Conservation (phyloP, 2,888 invertebrate genomes). For the Balanococcus diminutus region DNA sequence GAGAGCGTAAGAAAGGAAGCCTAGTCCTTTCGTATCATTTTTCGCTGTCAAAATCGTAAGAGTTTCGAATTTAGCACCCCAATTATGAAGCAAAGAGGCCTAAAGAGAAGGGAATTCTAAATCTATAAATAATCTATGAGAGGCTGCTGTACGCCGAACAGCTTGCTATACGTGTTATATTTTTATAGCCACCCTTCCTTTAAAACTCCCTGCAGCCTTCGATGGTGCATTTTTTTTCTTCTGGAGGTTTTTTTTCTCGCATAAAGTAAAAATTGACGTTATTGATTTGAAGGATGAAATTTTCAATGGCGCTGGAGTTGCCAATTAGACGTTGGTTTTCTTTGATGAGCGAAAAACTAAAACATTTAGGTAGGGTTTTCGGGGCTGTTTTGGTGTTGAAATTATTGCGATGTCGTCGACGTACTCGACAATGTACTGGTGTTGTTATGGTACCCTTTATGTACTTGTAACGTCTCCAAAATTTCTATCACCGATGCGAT, state of each 20-base stretch:
- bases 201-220: neutral
- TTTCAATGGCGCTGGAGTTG: neutral
- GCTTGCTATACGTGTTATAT: constrained; percentile 46
- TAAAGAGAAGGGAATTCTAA: constrained; percentile 51
- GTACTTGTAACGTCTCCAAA: neutral
- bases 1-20: constrained; percentile 2
- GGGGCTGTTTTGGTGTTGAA: no score
- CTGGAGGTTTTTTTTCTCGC: neutral
- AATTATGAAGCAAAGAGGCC: constrained; percentile 42
- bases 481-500: neutral
- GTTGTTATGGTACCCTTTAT: neutral
- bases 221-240: constrained; percentile 18
- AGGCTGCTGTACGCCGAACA: constrained; percentile 50
- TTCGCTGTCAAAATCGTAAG: constrained; percentile 52
- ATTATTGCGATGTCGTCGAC: neutral
- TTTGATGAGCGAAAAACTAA: no score
- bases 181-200: constrained; percentile 28
- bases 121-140: constrained; percentile 53
- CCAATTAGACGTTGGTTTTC: neutral
- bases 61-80: constrained; percentile 51
- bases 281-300: constrained; percentile 26
- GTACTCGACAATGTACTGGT: neutral
- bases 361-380: no score
- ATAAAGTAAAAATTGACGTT: constrained; percentile 19
- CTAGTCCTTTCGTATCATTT: constrained; percentile 49